These are phyloP conservation scores for Cervus canadensis DNA, from an alignment of 2,113 vertebrate genomes.

Conservation along the genomic window DNA sequence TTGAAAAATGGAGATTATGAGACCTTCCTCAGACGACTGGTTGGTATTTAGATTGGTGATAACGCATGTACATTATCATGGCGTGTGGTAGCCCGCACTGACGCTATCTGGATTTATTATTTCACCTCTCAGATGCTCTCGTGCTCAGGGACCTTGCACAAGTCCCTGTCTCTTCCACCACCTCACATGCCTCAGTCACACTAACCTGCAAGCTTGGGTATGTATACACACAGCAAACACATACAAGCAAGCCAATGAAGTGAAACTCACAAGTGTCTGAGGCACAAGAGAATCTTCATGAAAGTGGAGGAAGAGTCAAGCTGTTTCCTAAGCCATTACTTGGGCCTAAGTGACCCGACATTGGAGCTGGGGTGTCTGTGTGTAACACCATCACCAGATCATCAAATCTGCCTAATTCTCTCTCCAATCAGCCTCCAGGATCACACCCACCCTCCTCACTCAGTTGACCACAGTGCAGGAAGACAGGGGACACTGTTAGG, in stretches of 20 bases:
- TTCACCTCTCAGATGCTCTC: background rate
- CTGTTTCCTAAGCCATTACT: background rate
- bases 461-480: background rate
- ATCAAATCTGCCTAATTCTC: background rate
- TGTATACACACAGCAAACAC: background rate
- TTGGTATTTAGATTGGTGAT: background rate
- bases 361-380: background rate
- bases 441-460: too few species aligned
- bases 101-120: background rate
- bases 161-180: background rate
- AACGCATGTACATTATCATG: background rate
- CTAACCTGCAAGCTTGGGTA: background rate
- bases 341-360: background rate
- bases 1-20: slow-evolving; percentile 6
- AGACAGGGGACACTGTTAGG: background rate
- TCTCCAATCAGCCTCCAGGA: background rate
- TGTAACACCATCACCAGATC: background rate
- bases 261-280: background rate
- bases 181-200: background rate
- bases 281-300: background rate
- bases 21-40: background rate
- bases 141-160: background rate
- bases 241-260: background rate
- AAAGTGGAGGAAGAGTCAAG: background rate
- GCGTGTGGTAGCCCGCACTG: background rate